Percentiles rank a stretch among this genome's conserved stretches.
Evolutionary conservation across 2,888 invertebrate genomes (phyloP).

Genomic region (Epirrita christyi): DNA sequence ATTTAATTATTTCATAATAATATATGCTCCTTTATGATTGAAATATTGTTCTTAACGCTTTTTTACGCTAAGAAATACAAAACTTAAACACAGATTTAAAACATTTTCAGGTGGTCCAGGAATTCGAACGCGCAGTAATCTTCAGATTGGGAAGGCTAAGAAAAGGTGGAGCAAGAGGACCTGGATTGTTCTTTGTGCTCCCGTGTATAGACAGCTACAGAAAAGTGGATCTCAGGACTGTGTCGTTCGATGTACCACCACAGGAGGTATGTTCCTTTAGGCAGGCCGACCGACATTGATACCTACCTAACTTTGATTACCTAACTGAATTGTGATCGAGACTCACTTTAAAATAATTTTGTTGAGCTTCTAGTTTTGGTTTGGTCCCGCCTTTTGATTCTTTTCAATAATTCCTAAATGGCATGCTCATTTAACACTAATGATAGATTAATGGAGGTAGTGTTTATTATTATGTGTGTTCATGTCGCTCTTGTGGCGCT

Average conservation of each 20-base stretch:
- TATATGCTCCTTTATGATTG: no score
- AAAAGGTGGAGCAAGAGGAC: slow-evolving; percentile 91
- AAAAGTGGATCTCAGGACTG: slow-evolving; percentile 96
- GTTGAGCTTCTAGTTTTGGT: no score
- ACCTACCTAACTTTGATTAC: no score
- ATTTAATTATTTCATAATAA: no score
- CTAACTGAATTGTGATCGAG: no score
- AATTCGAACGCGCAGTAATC: slow-evolving; percentile 95
- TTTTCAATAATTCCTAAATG: not conserved
- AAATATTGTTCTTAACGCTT: no score
- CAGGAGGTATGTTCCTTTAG: slow-evolving; percentile 89
- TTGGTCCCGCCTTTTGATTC: no score
- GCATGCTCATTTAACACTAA: not conserved
- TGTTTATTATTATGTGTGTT: no score
- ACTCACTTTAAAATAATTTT: no score
- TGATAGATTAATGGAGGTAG: not conserved
- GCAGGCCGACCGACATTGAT: not conserved
- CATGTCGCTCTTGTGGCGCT: not conserved
- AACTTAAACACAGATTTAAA: not conserved
- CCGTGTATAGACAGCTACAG: slow-evolving; percentile 97
- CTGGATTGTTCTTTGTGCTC: slow-evolving; percentile 96
- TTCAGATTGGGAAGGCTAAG: slow-evolving; percentile 93
- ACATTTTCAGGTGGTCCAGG: slow-evolving; percentile 88
- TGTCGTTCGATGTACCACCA: slow-evolving; percentile 98
- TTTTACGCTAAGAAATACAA: no score